Evolutionary conservation across 2,113 vertebrate genomes (phyloP).

Genomic region (Romanogobio albipinnatus): DNA sequence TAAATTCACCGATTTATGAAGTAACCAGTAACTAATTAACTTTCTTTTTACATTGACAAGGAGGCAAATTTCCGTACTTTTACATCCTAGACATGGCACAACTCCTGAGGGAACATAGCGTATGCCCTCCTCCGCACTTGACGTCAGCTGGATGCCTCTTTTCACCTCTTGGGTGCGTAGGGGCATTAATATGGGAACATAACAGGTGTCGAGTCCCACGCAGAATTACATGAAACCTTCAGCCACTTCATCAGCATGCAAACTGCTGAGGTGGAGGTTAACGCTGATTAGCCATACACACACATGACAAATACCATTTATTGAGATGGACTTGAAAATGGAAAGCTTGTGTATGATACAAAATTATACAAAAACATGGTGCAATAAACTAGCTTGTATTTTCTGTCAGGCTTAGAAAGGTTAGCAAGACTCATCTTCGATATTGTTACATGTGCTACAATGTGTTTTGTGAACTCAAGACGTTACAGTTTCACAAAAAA

Average conservation of each 20-base stretch:
- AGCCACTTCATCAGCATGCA: conserved; percentile 24
- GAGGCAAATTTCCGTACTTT: background rate
- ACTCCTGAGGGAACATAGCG: background rate
- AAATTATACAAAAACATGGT: background rate
- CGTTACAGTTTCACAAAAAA: background rate
- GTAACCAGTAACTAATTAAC: background rate
- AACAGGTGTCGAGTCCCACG: conserved; percentile 29
- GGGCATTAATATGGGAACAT: conserved; percentile 6
- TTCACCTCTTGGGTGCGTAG: conserved; percentile 17
- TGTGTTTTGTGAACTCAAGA: background rate
- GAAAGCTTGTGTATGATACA: background rate
- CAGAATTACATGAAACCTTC: conserved; percentile 17
- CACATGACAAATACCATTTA: background rate
- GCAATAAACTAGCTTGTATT: too few species aligned
- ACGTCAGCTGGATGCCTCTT: conserved; percentile 13
- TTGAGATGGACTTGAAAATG: background rate
- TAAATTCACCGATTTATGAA: background rate
- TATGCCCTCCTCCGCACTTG: background rate
- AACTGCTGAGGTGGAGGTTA: background rate
- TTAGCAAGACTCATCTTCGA: too few species aligned
- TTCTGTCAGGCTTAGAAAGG: too few species aligned
- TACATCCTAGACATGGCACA: background rate
- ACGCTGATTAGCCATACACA: background rate
- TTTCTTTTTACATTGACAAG: background rate
- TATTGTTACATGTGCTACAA: background rate